Percentiles rank a stretch among this genome's conserved stretches.
Conservation (phyloP, 1,140 invertebrate genomes). For the Euwallacea fornicatus region DNA sequence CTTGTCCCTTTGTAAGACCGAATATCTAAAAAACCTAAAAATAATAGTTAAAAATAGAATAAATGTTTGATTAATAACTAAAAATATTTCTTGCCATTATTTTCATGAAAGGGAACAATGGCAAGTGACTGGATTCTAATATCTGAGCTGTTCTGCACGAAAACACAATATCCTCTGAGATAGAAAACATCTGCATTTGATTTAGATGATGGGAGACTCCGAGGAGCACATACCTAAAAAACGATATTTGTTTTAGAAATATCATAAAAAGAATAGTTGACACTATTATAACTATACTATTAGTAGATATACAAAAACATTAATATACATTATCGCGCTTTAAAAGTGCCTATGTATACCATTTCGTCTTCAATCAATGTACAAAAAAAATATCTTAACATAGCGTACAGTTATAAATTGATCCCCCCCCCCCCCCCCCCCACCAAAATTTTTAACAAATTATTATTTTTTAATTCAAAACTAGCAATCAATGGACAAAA, state of each 20-base stretch:
- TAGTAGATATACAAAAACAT: neutral
- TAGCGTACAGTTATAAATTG: too few species aligned
- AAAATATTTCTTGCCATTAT: neutral
- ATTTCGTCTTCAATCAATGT: neutral
- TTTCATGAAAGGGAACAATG: constrained; percentile 10
- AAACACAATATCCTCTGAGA: constrained; percentile 18
- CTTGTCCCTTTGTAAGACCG: neutral
- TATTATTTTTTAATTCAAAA: too few species aligned
- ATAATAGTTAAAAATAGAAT: neutral
- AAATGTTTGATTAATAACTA: neutral
- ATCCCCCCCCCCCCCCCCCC: too few species aligned
- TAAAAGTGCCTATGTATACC: neutral
- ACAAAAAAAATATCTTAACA: too few species aligned
- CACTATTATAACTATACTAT: neutral
- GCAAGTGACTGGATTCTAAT: neutral
- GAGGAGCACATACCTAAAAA: constrained; percentile 28
- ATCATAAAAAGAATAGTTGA: neutral
- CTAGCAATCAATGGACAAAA: too few species aligned
- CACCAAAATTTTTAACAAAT: too few species aligned
- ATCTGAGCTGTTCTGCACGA: constrained; percentile 11
- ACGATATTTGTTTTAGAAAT: constrained; percentile 12
- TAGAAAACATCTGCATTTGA: neutral
- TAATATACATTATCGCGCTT: neutral
- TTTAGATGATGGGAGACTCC: neutral
- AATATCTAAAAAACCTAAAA: constrained; percentile 18